These are phyloP conservation scores for Nothoprocta perdicaria DNA, from an alignment of 2,113 vertebrate species.

Conservation along the genomic window DNA sequence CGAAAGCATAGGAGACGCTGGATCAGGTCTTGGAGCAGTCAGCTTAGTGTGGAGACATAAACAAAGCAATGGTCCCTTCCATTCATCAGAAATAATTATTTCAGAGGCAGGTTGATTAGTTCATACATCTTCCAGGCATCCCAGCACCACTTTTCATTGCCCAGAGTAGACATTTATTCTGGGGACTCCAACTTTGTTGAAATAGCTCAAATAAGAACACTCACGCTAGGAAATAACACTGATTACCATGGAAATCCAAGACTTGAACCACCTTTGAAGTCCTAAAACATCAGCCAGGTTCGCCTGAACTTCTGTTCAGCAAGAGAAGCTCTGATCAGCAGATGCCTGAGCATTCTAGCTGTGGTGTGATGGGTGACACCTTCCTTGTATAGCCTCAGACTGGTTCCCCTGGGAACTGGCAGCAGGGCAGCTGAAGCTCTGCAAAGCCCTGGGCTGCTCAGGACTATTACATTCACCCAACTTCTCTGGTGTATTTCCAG, in stretches of 20 bases:
- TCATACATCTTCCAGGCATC: neutral
- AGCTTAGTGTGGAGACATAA: accelerated
- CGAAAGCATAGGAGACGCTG: neutral
- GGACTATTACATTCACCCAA: accelerated
- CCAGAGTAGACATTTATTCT: neutral
- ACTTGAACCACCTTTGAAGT: neutral
- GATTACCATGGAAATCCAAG: neutral
- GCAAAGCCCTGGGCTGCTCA: accelerated
- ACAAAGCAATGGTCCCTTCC: neutral
- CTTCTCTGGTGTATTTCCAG: neutral
- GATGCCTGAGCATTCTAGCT: neutral
- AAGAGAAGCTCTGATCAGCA: neutral
- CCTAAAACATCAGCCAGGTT: neutral
- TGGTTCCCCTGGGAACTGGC: neutral
- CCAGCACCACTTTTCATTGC: neutral
- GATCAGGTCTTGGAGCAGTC: neutral
- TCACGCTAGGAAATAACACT: neutral
- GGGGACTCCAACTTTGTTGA: neutral
- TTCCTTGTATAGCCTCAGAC: neutral
- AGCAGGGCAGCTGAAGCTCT: neutral
- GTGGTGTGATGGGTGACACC: too few relatives aligned
- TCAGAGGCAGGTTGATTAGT: neutral
- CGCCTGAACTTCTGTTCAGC: neutral
- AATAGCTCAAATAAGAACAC: neutral
- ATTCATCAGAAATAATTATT: constrained; percentile 27